Evolutionary conservation across 1,140 invertebrate species (phyloP).

Genomic region (Lethrus apterus): DNA sequence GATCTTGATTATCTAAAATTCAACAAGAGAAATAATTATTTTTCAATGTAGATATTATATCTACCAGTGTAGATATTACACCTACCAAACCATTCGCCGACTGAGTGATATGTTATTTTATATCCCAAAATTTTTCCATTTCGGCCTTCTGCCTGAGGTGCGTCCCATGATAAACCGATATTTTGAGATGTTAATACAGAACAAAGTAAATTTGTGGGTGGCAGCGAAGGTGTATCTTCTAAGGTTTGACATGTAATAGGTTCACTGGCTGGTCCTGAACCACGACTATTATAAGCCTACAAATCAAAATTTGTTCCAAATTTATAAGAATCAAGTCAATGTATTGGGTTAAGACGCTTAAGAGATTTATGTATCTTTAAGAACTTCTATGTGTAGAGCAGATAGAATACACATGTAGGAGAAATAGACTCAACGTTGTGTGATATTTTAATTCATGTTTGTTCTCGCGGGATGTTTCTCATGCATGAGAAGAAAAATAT

Average conservation of each 20-base stretch:
- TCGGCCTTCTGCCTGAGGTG: slow-evolving; percentile 68
- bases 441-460: too few relatives aligned
- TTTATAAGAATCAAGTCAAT: too few relatives aligned
- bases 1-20: slow-evolving; percentile 49
- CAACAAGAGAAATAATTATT: background rate
- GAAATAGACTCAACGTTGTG: too few relatives aligned
- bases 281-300: slow-evolving; percentile 80
- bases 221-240: slow-evolving; percentile 64
- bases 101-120: slow-evolving; percentile 70
- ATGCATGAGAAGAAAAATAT: too few relatives aligned
- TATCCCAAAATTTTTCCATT: slow-evolving; percentile 86
- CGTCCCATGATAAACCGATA: slow-evolving; percentile 79
- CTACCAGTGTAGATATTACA: slow-evolving; percentile 20
- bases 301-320: slow-evolving; percentile 4
- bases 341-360: too few relatives aligned
- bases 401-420: too few relatives aligned
- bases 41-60: background rate
- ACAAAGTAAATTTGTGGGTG: slow-evolving; percentile 71
- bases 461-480: too few relatives aligned
- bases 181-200: slow-evolving; percentile 72
- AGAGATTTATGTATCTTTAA: too few relatives aligned
- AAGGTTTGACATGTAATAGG: slow-evolving; percentile 76
- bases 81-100: slow-evolving; percentile 64
- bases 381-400: too few relatives aligned
- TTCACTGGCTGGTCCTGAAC: slow-evolving; percentile 77